These are phyloP conservation scores for Marcusenius ussheri DNA, from an alignment of 2,113 vertebrate species.

Conservation along the genomic window DNA sequence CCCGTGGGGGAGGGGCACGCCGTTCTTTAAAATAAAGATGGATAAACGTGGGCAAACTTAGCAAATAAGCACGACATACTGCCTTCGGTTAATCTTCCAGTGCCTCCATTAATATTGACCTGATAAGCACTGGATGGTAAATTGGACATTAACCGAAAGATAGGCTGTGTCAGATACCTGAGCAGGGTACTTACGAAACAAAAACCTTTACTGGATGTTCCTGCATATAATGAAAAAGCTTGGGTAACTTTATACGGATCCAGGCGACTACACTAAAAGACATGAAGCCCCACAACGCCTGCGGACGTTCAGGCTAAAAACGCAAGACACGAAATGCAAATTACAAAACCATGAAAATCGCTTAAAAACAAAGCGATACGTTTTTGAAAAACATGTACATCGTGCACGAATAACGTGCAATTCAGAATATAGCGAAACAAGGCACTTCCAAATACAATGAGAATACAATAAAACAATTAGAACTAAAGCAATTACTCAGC, in stretches of 20 bases:
- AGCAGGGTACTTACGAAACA: background rate
- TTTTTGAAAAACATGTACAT: background rate
- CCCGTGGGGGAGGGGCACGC: background rate
- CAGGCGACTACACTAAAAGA: background rate
- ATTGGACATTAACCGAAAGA: background rate
- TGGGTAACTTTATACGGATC: background rate
- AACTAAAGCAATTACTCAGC: background rate
- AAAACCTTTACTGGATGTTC: background rate
- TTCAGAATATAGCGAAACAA: background rate
- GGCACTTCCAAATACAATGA: background rate
- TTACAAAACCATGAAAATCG: background rate
- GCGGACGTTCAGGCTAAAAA: background rate
- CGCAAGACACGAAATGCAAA: background rate
- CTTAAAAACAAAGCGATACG: background rate
- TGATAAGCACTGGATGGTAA: background rate
- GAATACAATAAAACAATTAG: background rate
- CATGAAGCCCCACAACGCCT: background rate
- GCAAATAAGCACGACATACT: background rate
- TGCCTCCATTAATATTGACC: background rate
- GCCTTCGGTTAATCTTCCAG: background rate
- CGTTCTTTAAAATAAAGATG: background rate
- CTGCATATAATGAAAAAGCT: background rate
- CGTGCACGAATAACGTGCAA: background rate
- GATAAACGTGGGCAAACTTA: background rate
- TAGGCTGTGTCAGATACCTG: background rate